Base-by-base conservation (phyloP, 2,113 vertebrate genomes). In the Anarrhichthys ocellatus region DNA sequence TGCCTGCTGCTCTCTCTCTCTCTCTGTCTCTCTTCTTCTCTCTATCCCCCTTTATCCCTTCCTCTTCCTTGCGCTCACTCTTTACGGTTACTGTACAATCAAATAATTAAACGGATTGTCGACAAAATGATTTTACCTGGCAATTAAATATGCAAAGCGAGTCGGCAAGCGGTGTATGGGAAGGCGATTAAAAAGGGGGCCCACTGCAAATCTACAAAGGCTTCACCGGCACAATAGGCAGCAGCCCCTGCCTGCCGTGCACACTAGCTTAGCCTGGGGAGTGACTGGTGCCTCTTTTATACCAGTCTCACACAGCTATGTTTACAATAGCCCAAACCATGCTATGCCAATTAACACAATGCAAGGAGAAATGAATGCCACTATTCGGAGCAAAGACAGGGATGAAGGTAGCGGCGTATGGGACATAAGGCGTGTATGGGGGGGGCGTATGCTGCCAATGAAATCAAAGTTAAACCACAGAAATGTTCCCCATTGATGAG, bases 101-200 rank as follows among this genome's bases (percentile, higher is more conserved):
- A 96, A 96, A 97, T 96, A 96, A 97, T 97, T 97, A 97, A 97
- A 97, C 93, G 95, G 94, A 96, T 96, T 96, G 96, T 93, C 92
- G 92, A 94, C 92, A 92, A 94, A 91, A 94, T 95, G 93, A 96
- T 96, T 96, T 95, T 95, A 97, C 96, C 96, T 97, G 96, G 96
- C 96, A 97, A 97, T 97, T 97, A 97, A 97, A 95, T 95, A 95
- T 96, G 96, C 95, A 94, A 93, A 94, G 94, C 92, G 92, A 95
- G 95, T 93, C 93, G 91, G 93, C 89, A 89, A 61, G 48, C 80
- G 52, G 77, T 24, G 88, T 76, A 93, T 87, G 87, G 93, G 95
- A 92, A 90, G 93, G 87, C 89, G 94, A 92, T 95, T 96, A 94
- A 95, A 93, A 90, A 56, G 88, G 87, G 52, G 91, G 80, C 85